Base-by-base conservation (phyloP, 2,113 vertebrate genomes). In the Hyperoodon ampullatus region DNA sequence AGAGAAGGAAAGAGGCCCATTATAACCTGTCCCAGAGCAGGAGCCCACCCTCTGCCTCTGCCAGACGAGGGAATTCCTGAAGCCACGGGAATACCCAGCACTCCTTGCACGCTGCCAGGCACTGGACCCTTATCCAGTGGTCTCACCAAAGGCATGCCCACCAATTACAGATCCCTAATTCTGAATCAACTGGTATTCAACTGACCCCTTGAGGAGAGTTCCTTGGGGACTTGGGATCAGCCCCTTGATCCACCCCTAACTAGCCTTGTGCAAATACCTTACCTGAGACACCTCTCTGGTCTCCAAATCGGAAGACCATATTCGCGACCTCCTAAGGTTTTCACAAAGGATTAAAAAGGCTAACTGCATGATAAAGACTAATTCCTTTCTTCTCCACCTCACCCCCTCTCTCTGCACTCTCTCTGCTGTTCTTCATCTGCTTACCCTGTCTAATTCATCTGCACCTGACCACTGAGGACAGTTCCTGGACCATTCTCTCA, bases 21-120 rank as follows among this genome's bases (percentile, higher is more conserved):
- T 21, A 16, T 26, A 47, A 61, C n/a, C 50, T 42, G 35, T 13
- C 16, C 44, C 90, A 75, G 1, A 13, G 30, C 30, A 7, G 11
- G 13, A 55, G 70, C 11, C 66, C 50, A 86, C 42, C 39, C 50
- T 75, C 77, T 30, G 26, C 42, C 42, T 80, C 11, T 6, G 9
- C 23, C 74, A 30, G 47, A 44, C 30, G 7, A 75, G 39, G 4
- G 11, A 10, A 30, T 23, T 65, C 16, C 66, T 14, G 5, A 23
- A 77, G 47, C 15, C 58, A 24, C 3, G 12, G 1, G 35, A 42
- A 2, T 7, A n/a, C 4, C 42, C 71, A 53, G 50, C 0, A 8
- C 10, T 55, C 6, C 18, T 14, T 12, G 18, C 44, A 26, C 1
- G 12, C 14, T 30, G 55, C 55, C 47, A 78, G 23, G 30, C 9